Evolutionary conservation across 2,888 invertebrate species (phyloP), one percentile per base, ranked within the genome.

Genomic region (Lochmaea crataegi): DNA sequence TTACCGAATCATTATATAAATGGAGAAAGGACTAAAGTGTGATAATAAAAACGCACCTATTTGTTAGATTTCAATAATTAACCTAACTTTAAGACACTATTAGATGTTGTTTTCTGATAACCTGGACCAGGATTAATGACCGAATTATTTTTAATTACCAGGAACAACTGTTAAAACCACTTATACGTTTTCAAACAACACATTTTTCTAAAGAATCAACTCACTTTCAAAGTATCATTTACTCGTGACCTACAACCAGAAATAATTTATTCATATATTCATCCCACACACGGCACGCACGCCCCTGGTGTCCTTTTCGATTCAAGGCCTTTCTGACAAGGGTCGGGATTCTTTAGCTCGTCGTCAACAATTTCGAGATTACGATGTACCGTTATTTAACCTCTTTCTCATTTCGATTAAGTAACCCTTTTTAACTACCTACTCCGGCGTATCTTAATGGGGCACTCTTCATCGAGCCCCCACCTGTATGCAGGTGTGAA

Each of bases 341-440:
- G 78, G 76, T 72, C 77, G 72, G 71, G 76, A 76, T 76, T 79
- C 76, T 72, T 77, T 57, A 71, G 76, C 68, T 77, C 76, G 75
- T 77, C 78, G 75, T 79, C 77, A 78, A 78, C 77, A 79, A 76
- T 77, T 67, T 71, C 66, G 71, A 77, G 80, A 78, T 77, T 76
- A 74, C 57, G 68, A 71, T 74, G 74, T 77, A 77, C 81, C 81
- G 81, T 80, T 81, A 81, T 71, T 60, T 77, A 80, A 79, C 81
- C 81, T 80, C 78, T 68, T 77, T 80, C 72, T 16, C 32, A 60
- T 72, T 71, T 65, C n/a, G 72, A 71, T 75, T 74, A 73, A 74
- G 32, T 68, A 73, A 75, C 74, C 77, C 75, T 74, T 77, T 77
- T 76, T 56, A 71, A 71, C 38, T 69, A 71, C 57, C 65, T 68